Percentiles rank a stretch among this genome's conserved stretches.
phyloP scores from a whole-genome alignment of 2,797 vertebrate species.

The Bothrops alternatus region DNA sequence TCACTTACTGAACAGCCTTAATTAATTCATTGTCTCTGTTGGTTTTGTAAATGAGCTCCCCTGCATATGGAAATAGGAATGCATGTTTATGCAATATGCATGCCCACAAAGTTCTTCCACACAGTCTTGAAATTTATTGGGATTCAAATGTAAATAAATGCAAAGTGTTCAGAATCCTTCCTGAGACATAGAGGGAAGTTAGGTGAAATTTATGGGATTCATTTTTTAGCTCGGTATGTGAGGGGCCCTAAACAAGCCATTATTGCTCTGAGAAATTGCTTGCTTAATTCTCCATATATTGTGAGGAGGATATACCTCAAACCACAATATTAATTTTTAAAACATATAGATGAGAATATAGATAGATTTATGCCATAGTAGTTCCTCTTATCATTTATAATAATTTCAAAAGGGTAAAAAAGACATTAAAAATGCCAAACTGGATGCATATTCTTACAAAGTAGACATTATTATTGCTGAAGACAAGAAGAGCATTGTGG shows the following conservation, averaged over 20 bases:
- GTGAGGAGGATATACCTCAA: conserved; percentile 47
- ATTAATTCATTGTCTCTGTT: conserved; percentile 7
- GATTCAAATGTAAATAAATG: conserved; percentile 59
- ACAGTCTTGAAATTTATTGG: conserved; percentile 52
- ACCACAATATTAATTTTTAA: conserved; percentile 57
- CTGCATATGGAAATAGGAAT: background rate
- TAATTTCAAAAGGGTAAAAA: background rate
- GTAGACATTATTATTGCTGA: background rate
- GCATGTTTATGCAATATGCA: background rate
- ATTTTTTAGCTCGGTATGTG: conserved; percentile 61
- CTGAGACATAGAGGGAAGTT: conserved; percentile 62
- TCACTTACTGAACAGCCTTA: background rate
- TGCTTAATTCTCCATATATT: conserved; percentile 55
- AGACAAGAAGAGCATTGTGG: background rate
- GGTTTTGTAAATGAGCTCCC: background rate
- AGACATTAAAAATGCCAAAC: background rate
- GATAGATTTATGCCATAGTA: background rate
- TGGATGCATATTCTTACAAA: background rate
- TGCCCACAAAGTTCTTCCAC: background rate
- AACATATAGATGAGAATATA: background rate
- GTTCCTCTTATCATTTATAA: background rate
- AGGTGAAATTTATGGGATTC: conserved; percentile 60
- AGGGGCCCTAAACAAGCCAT: conserved; percentile 52
- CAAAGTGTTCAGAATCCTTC: conserved; percentile 60
- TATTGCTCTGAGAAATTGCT: conserved; percentile 52